A percentile compares a stretch with the other conserved stretches of the same genome.
These are phyloP conservation scores for Brachypodius melanocephalos DNA, from an alignment of 2,113 vertebrate genomes.

Conservation along the genomic window DNA sequence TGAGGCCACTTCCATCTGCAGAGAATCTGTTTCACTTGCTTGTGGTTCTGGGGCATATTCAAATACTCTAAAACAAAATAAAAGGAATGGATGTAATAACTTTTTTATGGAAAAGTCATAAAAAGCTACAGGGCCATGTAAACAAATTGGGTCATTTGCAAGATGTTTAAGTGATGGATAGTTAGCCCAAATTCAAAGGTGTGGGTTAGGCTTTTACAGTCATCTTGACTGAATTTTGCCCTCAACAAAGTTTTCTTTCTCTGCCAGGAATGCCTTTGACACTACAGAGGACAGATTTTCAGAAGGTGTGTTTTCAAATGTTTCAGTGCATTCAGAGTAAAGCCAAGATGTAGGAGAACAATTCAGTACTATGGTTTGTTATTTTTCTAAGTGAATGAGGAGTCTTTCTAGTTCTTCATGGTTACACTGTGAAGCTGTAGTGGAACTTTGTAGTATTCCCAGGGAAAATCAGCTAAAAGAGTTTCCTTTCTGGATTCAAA, in stretches of 20 bases:
- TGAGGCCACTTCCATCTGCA: conserved; percentile 67
- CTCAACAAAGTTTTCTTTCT: conserved; percentile 24
- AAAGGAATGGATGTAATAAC: conserved; percentile 76
- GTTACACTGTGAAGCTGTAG: background rate
- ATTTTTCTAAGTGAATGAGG: background rate
- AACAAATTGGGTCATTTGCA: conserved; percentile 79
- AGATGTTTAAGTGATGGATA: conserved; percentile 70
- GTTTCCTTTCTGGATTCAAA: conserved; percentile 63
- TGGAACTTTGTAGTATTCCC: conserved; percentile 39
- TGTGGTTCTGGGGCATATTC: conserved; percentile 76
- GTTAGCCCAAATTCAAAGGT: conserved; percentile 58
- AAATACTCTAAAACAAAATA: conserved; percentile 74
- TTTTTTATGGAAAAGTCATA: conserved; percentile 76
- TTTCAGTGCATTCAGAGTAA: background rate
- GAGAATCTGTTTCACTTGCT: conserved; percentile 66
- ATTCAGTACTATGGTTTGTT: background rate
- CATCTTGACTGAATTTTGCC: conserved; percentile 23
- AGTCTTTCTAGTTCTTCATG: background rate
- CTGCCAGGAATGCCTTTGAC: background rate
- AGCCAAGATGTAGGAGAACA: background rate
- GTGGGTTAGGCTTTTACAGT: conserved; percentile 62
- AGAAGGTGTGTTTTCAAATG: background rate
- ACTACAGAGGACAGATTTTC: background rate
- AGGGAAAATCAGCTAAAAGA: conserved; percentile 36
- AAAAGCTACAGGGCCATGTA: conserved; percentile 72